A percentile compares a stretch with the other conserved stretches of the same genome.
phyloP scores from a whole-genome alignment of 2,797 vertebrate genomes.

The Masticophis lateralis region DNA sequence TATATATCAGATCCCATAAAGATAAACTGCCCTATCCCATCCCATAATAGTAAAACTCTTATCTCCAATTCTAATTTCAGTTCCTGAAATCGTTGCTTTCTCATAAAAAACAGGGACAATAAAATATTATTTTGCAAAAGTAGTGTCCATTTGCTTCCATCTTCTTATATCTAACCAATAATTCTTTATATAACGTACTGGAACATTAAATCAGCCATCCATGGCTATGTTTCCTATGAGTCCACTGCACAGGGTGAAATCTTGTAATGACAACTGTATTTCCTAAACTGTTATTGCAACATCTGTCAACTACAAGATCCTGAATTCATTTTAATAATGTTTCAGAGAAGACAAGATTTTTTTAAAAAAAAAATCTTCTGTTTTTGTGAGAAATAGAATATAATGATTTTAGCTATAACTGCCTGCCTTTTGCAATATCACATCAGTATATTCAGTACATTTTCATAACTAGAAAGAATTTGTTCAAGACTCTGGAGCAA shows the following conservation, averaged over 20 bases:
- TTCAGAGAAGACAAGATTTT: slow-evolving; percentile 44
- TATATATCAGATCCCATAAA: neutral
- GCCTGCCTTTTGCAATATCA: slow-evolving; percentile 43
- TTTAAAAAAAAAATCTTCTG: slow-evolving; percentile 22
- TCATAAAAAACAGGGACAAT: slow-evolving; percentile 15
- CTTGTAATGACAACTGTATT: slow-evolving; percentile 60
- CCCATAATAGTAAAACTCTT: neutral
- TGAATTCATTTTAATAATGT: slow-evolving; percentile 46
- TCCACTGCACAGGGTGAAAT: slow-evolving; percentile 48
- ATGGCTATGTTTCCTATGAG: slow-evolving; percentile 43
- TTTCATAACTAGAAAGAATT: slow-evolving; percentile 50
- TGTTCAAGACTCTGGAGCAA: slow-evolving; percentile 30
- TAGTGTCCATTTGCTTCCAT: slow-evolving; percentile 26
- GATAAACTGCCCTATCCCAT: neutral
- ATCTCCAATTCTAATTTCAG: neutral
- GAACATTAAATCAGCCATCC: slow-evolving; percentile 45
- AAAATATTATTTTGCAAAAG: neutral
- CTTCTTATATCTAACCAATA: slow-evolving; percentile 34
- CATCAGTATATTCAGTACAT: slow-evolving; percentile 41
- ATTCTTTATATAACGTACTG: slow-evolving; percentile 37
- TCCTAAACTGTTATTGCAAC: slow-evolving; percentile 53
- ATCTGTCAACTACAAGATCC: slow-evolving; percentile 55
- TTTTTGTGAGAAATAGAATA: slow-evolving; percentile 56
- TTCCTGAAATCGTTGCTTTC: neutral
- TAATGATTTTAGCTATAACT: slow-evolving; percentile 47